Evolutionary conservation across 1,140 invertebrate species (phyloP), one percentile per base, ranked within the genome.

Genomic region (Zaprionus davidi): DNA sequence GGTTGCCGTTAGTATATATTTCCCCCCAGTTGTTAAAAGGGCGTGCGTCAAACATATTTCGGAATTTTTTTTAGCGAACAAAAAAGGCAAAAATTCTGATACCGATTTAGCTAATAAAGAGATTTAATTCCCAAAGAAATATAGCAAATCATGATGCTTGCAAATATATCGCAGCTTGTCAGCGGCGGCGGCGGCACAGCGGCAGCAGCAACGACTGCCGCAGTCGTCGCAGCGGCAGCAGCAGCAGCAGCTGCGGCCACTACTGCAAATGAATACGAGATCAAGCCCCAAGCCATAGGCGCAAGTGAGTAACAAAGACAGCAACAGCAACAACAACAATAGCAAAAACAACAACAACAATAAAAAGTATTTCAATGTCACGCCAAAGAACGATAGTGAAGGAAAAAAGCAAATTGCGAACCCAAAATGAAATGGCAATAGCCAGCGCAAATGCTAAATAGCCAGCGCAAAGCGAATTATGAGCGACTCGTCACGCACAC

Each of bases 291-390:
- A 67, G 28, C 41, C 38, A 60, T 53, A 24, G 64, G 51, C 70
- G 46, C 69, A 76, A 76, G 74, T 76, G 74, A 76, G 74, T 76
- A 76, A 71, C 46, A 56, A 41, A 36, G 51, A 38, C 31, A 28
- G 22, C 20, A 53, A 65, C 49, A 55, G 56, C 34, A 38, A 20
- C 44, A 53, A 67, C 34, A 66, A 62, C 57, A 60, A 22, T 2
- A 22, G 22, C 22, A 22, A 22, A 22, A 22, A 41, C 4, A 75
- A 64, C 36, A 75, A 64, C 36, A 59, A 38, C 22, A 53, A 41
- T 36, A 26, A 17, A 55, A 76, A 74, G 62, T 84, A 78, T 84
- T 88, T 88, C 85, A 90, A 90, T 90, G 85, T 82, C 85, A 90
- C 51, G 76, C 72, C 17, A 71, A 76, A 71, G 60, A 76, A 71